Evolutionary conservation across 35 echinoderm and acorn worm species (phyloP).

Genomic region (Lytechinus pictus): DNA sequence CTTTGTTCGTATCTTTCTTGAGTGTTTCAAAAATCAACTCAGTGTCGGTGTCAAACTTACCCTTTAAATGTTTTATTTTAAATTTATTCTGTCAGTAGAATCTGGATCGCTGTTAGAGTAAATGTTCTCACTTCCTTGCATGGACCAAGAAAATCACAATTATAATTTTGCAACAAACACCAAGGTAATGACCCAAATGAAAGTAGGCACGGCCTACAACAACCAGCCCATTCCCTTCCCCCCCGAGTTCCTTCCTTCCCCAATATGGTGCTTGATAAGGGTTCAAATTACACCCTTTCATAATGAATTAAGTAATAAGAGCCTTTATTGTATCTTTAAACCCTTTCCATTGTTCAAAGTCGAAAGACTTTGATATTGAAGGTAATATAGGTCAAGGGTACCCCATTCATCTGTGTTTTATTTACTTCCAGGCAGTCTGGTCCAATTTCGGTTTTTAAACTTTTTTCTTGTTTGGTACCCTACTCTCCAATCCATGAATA

Average conservation of each 20-base stretch:
- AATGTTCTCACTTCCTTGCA: background rate
- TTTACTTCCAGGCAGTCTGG: background rate
- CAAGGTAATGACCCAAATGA: background rate
- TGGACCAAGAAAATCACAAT: background rate
- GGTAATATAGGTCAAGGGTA: constrained; percentile 13
- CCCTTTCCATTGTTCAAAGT: constrained; percentile 15
- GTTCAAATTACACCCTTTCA: constrained; percentile 6
- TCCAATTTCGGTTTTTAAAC: constrained; percentile 5
- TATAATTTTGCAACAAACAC: background rate
- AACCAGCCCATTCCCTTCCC: background rate
- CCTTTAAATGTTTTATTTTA: background rate
- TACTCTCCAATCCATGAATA: background rate
- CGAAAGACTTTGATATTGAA: background rate
- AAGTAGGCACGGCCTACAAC: background rate
- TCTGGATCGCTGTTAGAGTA: background rate
- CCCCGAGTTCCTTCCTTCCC: background rate
- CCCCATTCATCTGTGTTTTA: constrained; percentile 21
- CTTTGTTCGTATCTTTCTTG: too few species aligned
- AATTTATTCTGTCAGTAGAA: background rate
- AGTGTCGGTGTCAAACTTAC: too few species aligned
- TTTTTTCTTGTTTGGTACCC: background rate
- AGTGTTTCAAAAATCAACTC: too few species aligned
- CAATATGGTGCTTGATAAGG: background rate
- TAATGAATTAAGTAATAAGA: constrained; percentile 21
- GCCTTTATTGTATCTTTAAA: constrained; percentile 1